Percentiles rank a stretch among this genome's conserved stretches.
Conservation (phyloP, 2,888 invertebrate species). For the Ormyrus nitidulus region DNA sequence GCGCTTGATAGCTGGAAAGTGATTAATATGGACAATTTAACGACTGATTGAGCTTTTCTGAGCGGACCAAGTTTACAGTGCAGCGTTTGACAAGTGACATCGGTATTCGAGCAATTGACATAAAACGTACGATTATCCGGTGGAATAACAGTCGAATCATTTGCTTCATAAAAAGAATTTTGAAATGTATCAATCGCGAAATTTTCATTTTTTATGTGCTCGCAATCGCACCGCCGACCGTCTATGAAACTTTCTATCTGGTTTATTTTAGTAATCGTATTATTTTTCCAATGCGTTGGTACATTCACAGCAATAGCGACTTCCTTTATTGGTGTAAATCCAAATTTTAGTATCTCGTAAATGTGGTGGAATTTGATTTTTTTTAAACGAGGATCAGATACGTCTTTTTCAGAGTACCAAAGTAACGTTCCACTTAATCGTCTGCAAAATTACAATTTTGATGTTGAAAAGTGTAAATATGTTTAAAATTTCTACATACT, state of each 20-base stretch:
- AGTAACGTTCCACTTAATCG: conserved; percentile 61
- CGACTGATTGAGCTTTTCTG: conserved; percentile 8
- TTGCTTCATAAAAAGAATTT: conserved; percentile 55
- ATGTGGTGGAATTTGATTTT: conserved; percentile 68
- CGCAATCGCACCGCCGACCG: conserved; percentile 38
- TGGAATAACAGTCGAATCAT: background rate
- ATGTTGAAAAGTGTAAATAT: conserved; percentile 1
- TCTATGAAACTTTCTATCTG: conserved; percentile 59
- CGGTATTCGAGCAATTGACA: conserved; percentile 71
- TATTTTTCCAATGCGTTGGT: conserved; percentile 63
- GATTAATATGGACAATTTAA: conserved; percentile 13
- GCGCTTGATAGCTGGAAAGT: conserved; percentile 13
- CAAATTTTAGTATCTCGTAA: conserved; percentile 71
- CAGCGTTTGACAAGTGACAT: conserved; percentile 68
- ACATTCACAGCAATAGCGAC: conserved; percentile 69
- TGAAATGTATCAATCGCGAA: background rate
- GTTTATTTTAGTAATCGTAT: conserved; percentile 61
- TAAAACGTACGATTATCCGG: conserved; percentile 28
- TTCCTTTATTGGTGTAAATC: conserved; percentile 72
- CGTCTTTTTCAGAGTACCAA: conserved; percentile 66
- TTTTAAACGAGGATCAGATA: conserved; percentile 60
- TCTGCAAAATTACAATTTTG: conserved; percentile 25
- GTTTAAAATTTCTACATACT: background rate
- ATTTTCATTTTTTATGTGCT: conserved; percentile 1
- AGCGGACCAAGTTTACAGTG: conserved; percentile 71